phyloP scores from a whole-genome alignment of 2,113 vertebrate genomes.

The Australoheros scitulus region DNA sequence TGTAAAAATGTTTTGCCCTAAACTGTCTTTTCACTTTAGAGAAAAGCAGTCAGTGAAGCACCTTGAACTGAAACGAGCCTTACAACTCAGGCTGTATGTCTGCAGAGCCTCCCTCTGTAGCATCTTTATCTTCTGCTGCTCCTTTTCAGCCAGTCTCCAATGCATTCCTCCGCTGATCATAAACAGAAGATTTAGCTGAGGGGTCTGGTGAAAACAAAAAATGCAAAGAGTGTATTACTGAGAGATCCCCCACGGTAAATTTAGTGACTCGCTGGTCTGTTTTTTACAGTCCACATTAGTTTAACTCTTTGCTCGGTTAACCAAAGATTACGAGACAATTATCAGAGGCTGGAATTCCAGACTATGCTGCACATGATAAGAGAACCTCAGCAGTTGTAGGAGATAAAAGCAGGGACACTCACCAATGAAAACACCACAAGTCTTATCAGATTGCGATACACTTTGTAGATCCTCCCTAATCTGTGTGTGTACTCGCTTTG shows the following conservation, averaged over 20 bases:
- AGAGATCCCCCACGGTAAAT: background rate
- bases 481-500: conserved; percentile 63
- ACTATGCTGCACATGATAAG: conserved; percentile 74
- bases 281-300: conserved; percentile 32
- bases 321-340: conserved; percentile 63
- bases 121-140: background rate
- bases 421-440: conserved; percentile 69
- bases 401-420: conserved; percentile 78
- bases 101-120: background rate
- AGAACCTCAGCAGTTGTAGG: conserved; percentile 54
- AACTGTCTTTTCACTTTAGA: background rate
- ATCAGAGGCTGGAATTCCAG: conserved; percentile 77
- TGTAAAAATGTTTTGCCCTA: background rate
- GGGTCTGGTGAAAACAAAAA: conserved; percentile 3
- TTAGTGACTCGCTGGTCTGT: conserved; percentile 2
- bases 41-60: background rate
- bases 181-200: background rate
- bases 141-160: background rate
- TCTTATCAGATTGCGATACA: conserved; percentile 75
- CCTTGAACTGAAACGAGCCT: background rate
- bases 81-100: background rate
- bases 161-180: conserved; percentile 8
- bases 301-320: conserved; percentile 53
- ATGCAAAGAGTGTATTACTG: background rate
- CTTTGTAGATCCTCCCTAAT: conserved; percentile 74